Conservation (phyloP, 2,888 invertebrate species). For the Chesias legatella region DNA sequence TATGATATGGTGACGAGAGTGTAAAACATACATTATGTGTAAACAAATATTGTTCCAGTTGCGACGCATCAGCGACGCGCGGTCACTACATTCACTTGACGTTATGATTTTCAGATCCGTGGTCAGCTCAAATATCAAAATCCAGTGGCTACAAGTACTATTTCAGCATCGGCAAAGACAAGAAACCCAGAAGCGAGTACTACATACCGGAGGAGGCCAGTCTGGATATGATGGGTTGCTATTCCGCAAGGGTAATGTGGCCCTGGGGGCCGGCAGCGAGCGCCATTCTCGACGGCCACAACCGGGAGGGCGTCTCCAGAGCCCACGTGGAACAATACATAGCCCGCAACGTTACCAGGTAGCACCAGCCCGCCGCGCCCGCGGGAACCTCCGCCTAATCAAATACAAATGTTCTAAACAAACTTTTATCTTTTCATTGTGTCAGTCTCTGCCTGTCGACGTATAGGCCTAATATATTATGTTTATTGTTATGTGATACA, state of each 20-base stretch:
- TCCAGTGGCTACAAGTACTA: conserved; percentile 60
- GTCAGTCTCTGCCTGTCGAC: too few species aligned
- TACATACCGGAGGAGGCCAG: conserved; percentile 52
- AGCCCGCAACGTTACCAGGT: conserved; percentile 28
- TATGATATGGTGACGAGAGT: too few species aligned
- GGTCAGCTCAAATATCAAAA: conserved; percentile 68
- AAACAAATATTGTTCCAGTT: neutral
- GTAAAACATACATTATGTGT: too few species aligned
- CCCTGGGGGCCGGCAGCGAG: conserved; percentile 59
- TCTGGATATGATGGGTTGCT: conserved; percentile 55
- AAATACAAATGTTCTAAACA: too few species aligned
- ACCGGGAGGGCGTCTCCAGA: conserved; percentile 45
- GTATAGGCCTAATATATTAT: too few species aligned
- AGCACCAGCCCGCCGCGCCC: too few species aligned
- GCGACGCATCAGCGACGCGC: too few species aligned
- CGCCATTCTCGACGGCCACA: conserved; percentile 52
- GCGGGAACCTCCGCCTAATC: too few species aligned
- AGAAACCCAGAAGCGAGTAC: conserved; percentile 55
- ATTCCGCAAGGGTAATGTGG: conserved; percentile 56
- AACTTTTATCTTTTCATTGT: too few species aligned
- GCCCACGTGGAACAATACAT: conserved; percentile 57
- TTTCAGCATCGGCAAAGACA: conserved; percentile 48
- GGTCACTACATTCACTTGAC: neutral
- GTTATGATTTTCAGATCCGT: conserved; percentile 52
- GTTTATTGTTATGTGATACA: too few species aligned